Evolutionary conservation across 2,888 invertebrate species (phyloP).

Genomic region (Xestia c-nigrum): DNA sequence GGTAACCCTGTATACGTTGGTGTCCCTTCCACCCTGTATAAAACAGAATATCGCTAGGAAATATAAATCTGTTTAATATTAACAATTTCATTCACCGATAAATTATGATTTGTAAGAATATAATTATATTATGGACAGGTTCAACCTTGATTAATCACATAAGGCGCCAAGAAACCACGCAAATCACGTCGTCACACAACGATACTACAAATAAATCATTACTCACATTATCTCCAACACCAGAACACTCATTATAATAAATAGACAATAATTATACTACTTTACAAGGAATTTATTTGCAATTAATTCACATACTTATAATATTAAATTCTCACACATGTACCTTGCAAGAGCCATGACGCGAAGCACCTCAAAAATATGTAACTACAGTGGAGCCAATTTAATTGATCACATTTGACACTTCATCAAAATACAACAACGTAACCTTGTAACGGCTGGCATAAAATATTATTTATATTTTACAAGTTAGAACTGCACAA

Average conservation of each 20-base stretch:
- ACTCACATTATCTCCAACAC: constrained; percentile 66
- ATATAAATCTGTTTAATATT: constrained; percentile 15
- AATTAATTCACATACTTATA: constrained; percentile 55
- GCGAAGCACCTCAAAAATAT: constrained; percentile 70
- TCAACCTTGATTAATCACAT: constrained; percentile 48
- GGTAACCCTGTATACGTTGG: neutral
- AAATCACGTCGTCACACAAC: constrained; percentile 58
- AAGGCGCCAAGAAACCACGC: constrained; percentile 48
- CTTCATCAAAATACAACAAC: no score
- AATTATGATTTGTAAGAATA: constrained; percentile 28
- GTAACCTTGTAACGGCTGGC: no score
- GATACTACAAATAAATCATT: constrained; percentile 57
- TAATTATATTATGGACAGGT: constrained; percentile 48
- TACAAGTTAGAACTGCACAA: no score
- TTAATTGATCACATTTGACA: no score
- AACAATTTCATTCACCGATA: constrained; percentile 30
- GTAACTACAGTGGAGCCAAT: constrained; percentile 32
- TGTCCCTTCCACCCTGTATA: neutral
- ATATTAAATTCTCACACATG: constrained; percentile 57
- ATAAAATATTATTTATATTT: no score
- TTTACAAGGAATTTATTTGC: constrained; percentile 64
- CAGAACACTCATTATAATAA: constrained; percentile 68
- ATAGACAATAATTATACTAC: constrained; percentile 70
- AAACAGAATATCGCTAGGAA: constrained; percentile 19
- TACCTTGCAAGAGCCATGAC: constrained; percentile 69